Percentiles rank a stretch among this genome's conserved stretches.
phyloP scores from a whole-genome alignment of 2,797 vertebrate genomes.

The Xenops minutus region DNA sequence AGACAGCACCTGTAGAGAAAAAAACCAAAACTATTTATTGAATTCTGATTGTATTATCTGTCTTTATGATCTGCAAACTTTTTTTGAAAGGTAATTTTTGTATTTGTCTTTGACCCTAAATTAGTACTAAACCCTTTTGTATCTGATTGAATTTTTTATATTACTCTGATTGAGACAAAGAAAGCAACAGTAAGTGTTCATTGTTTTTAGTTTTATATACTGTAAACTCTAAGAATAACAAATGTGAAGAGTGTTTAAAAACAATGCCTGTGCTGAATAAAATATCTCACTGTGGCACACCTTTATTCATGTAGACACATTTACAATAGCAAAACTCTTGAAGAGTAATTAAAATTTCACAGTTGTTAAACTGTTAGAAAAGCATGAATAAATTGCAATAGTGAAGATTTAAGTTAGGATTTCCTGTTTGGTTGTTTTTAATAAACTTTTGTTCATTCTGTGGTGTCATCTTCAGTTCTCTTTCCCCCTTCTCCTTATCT shows the following conservation, averaged over 20 bases:
- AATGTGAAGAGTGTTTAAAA: not conserved
- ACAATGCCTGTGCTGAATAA: not conserved
- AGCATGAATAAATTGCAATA: not conserved
- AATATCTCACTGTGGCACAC: not conserved
- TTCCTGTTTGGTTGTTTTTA: not conserved
- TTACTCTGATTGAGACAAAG: not conserved
- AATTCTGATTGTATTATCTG: not conserved
- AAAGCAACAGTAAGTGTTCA: not conserved
- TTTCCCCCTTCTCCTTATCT: conserved; percentile 41
- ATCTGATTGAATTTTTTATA: not conserved
- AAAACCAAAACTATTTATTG: not conserved
- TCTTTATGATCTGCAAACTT: not conserved
- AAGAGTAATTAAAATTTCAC: not conserved
- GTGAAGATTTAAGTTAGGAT: not conserved
- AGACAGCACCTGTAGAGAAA: not conserved
- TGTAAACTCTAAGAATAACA: not conserved
- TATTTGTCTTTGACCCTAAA: not conserved
- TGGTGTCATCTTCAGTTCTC: not conserved
- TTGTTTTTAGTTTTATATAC: not conserved
- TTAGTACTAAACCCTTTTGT: not conserved
- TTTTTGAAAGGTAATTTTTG: not conserved
- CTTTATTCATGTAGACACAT: not conserved
- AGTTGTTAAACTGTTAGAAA: not conserved
- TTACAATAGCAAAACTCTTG: not conserved
- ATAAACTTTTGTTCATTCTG: not conserved